Base-by-base conservation (phyloP, 2,888 invertebrate genomes). In the Anagyrus pseudococci region DNA sequence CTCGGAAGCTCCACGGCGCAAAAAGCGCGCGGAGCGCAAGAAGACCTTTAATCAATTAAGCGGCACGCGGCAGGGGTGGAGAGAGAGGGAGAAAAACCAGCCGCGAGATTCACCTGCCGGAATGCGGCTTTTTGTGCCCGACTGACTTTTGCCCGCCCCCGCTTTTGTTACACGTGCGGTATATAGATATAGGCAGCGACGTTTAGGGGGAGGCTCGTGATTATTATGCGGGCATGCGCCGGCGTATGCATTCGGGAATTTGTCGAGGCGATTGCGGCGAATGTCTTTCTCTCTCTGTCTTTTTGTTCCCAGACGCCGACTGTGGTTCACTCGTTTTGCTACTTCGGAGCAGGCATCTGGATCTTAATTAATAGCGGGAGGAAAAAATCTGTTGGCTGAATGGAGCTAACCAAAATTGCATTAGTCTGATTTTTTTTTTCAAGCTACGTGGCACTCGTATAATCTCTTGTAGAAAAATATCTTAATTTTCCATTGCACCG, bases 21-120 rank as follows among this genome's bases (percentile, higher is more conserved):
- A 19, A 10, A n/a, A 10, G 23, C 23, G 22, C 19, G 22, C 33
- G 26, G 49, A 47, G 29, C 50, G 33, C 22, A 46, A 59, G 53
- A 54, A 47, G 56, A 22, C 63, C 41, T 64, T 59, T 64, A 64
- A 64, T 64, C 63, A 64, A 64, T 64, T 59, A 55, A 56, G 54
- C 59, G 2, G 33, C 4, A 15, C 33, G 4, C 4, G 33, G 29
- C 29, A 29, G 29, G 4, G 29, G 4, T 4, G 29, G 63, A 55
- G 62, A 23, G 25, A 37, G 33, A 25, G 50, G 44, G 20, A 44
- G 54, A 58, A 58, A 63, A 54, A n/a, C 26, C 10, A 15, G 20
- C 53, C 22, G 17, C 50, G 57, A 19, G 10, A 62, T 55, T 61
- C 57, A 58, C 57, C 54, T 58, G 58, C 57, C n/a, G 46, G 55